These are phyloP conservation scores for Drosophila subobscura DNA, from an alignment of 1,140 invertebrate genomes.

Conservation along the genomic window DNA sequence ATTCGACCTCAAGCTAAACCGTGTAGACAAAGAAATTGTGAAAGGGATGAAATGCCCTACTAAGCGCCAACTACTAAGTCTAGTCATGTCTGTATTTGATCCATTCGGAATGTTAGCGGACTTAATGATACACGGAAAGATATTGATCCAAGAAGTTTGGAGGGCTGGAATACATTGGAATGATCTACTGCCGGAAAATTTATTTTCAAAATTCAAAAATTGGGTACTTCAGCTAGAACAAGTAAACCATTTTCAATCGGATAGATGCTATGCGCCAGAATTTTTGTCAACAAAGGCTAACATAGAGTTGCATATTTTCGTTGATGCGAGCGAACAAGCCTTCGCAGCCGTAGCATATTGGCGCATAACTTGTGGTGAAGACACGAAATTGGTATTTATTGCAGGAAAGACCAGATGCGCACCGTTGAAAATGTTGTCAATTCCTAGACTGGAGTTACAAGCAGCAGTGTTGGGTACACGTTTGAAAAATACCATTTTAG, in stretches of 20 bases:
- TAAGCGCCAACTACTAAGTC: conserved; percentile 18
- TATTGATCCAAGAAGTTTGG: too few relatives aligned
- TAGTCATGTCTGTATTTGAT: conserved; percentile 42
- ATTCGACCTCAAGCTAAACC: conserved; percentile 21
- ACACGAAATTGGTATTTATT: neutral
- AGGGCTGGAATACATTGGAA: neutral
- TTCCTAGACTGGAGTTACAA: neutral
- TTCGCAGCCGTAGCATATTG: neutral
- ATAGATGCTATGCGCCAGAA: neutral
- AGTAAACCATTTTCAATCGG: too few relatives aligned
- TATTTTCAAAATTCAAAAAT: too few relatives aligned
- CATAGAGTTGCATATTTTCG: neutral
- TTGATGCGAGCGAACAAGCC: neutral
- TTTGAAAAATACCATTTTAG: neutral
- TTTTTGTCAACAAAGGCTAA: neutral
- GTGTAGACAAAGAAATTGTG: conserved; percentile 38
- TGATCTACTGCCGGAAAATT: neutral
- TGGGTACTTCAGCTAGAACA: too few relatives aligned
- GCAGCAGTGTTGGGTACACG: neutral
- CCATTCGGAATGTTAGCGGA: conserved; percentile 15
- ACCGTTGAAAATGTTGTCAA: neutral
- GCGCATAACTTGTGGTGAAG: neutral
- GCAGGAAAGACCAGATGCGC: neutral
- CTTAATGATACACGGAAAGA: neutral
- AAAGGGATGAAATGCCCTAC: conserved; percentile 22